Evolutionary conservation across 2,888 invertebrate genomes (phyloP), one percentile per base, ranked within the genome.

Genomic region (Euzophera pinguis): DNA sequence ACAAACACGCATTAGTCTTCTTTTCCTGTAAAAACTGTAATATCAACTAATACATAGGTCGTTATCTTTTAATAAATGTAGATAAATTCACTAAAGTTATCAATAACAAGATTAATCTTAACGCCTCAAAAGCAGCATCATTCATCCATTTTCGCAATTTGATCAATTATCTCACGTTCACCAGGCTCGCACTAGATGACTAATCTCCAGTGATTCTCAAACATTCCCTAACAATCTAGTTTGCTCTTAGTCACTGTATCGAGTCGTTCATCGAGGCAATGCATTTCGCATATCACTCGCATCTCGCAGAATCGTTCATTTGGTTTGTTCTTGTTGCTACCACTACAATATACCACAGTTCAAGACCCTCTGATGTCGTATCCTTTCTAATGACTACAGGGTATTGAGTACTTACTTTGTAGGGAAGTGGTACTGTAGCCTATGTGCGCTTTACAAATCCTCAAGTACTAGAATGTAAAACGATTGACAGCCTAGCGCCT

Each of bases 201-300:
- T 45, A 45, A 45, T 45, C 45, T 32, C 14, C 45, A 45, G 45
- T 45, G 45, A 13, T 45, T 45, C 45, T 32, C 32, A 45, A 45
- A 45, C 45, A 45, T 45, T 45, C 45, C 14, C 32, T 32, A 13
- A 32, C 43, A 38, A 38, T 16, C 32, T 10, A 32, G 16, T 32
- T 45, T 10, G 34, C 13, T 45, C 32, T 45, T 45, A 45, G 45
- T 45, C 45, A 45, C 47, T 35, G 13, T 41, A 50, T 50, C 49
- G 39, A 29, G 5, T 38, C 29, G 48, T 32, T 45, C 48, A 50
- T 50, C 49, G 29, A 7, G 39, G 14, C 29, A 39, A 50, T 50
- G 39, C 49, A 50, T 50, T 39, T 39, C n/a, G 49, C 39, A 50
- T 50, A 50, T 50, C 49, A 50, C 39, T 39, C 14, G 49, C 39